Conservation (phyloP, 2,888 invertebrate genomes). For the Mesorhabditis spiculigera region DNA sequence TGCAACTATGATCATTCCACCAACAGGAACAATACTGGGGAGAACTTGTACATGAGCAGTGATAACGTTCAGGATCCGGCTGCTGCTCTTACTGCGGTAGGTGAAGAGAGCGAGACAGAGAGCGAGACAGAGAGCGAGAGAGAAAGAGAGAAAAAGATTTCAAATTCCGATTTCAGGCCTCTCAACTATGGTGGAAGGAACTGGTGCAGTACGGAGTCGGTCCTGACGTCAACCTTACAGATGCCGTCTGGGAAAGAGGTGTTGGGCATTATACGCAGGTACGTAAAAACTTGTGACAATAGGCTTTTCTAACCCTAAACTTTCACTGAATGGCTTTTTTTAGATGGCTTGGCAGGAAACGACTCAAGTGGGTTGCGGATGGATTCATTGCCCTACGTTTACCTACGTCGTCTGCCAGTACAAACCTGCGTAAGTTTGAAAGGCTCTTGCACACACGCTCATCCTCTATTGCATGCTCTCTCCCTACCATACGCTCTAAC, state of each 20-base stretch:
- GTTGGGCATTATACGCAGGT: conserved; percentile 6
- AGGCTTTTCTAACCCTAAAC: not conserved
- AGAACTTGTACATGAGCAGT: not conserved
- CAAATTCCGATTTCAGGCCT: not conserved
- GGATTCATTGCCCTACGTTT: not conserved
- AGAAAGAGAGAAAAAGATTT: not conserved
- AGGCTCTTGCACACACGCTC: not conserved
- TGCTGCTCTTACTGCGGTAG: not conserved
- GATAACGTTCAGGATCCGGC: not conserved
- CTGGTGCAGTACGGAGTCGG: not conserved
- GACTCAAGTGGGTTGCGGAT: not conserved
- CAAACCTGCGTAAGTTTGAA: not conserved
- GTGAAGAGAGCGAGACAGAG: not conserved
- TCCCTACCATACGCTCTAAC: not conserved
- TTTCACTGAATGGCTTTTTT: not conserved
- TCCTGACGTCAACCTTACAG: not conserved
- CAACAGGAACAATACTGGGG: not conserved
- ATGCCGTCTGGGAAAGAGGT: not conserved
- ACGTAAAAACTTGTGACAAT: not conserved
- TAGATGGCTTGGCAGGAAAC: conserved; percentile 2
- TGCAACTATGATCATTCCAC: not conserved
- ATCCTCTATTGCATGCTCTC: not conserved
- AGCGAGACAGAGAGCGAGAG: not conserved
- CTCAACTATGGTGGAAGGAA: not conserved
- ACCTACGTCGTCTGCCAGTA: conserved; percentile 6